phyloP scores from a whole-genome alignment of 2,113 vertebrate genomes.

The Lycaon pictus region DNA sequence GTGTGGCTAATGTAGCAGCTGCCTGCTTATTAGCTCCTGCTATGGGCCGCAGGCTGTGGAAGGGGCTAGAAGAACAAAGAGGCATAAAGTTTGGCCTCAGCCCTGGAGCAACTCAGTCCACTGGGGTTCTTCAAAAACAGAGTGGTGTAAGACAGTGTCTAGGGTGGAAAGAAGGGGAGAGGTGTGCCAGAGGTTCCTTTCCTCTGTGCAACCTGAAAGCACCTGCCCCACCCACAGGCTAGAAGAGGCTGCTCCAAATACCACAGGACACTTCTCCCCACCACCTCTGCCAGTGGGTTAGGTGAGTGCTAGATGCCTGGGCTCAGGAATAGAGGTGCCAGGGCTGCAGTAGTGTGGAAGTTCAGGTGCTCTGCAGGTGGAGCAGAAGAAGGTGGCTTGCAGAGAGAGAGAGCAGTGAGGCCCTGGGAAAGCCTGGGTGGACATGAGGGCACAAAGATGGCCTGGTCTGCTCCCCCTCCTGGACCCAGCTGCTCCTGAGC shows the following conservation, averaged over 20 bases:
- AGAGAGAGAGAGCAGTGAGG: not conserved
- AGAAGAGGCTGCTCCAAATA: not conserved
- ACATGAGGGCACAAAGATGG: rapidly evolving
- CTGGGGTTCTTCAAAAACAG: not conserved
- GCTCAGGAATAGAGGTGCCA: not conserved
- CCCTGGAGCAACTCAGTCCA: not conserved
- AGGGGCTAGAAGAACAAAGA: not conserved
- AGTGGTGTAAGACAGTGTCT: rapidly evolving
- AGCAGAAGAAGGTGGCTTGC: not conserved
- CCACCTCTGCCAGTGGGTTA: not conserved
- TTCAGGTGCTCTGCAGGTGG: not conserved
- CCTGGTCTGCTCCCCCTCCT: not conserved
- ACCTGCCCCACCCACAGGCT: not conserved
- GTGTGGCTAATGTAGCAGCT: rapidly evolving
- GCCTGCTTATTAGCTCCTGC: not conserved
- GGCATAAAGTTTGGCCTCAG: not conserved
- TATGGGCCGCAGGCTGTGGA: not conserved
- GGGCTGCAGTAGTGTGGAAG: not conserved
- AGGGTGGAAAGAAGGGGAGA: not conserved
- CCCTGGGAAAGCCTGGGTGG: not conserved
- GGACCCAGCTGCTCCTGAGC: not conserved
- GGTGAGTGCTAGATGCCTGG: not conserved
- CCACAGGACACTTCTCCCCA: rapidly evolving
- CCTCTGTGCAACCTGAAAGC: not conserved
- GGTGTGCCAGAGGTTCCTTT: not conserved